Conservation (phyloP, 2,888 invertebrate species). For the Leptopterna dolabrata region DNA sequence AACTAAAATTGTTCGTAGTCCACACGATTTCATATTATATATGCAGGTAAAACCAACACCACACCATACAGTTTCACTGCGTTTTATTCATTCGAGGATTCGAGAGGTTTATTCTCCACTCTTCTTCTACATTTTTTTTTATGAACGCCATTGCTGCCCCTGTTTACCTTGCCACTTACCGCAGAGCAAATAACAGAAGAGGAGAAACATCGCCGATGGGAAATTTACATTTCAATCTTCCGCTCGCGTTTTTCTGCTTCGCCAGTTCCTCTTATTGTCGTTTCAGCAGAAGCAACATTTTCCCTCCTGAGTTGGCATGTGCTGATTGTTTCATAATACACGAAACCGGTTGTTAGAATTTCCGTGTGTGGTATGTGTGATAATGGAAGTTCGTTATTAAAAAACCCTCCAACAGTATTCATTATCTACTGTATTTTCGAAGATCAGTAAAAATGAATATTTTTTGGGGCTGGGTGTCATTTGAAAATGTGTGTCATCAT, state of each 20-base stretch:
- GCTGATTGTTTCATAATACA: not conserved
- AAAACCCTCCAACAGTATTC: too few relatives aligned
- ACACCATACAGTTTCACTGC: not conserved
- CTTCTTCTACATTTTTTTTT: not conserved
- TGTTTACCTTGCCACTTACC: not conserved
- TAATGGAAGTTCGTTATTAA: too few relatives aligned
- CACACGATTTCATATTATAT: too few relatives aligned
- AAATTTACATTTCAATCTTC: constrained; percentile 11
- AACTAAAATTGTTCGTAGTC: too few relatives aligned
- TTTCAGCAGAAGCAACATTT: not conserved
- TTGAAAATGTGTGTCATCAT: too few relatives aligned
- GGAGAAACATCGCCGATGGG: not conserved
- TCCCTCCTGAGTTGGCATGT: not conserved
- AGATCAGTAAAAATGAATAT: too few relatives aligned
- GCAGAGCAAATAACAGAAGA: not conserved
- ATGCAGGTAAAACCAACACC: not conserved
- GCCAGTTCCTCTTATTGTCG: not conserved
- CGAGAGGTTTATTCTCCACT: not conserved
- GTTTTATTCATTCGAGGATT: not conserved
- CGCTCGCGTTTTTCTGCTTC: not conserved
- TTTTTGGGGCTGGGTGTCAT: too few relatives aligned
- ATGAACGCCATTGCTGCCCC: not conserved
- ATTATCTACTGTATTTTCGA: too few relatives aligned
- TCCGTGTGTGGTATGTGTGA: not conserved
- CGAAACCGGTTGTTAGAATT: not conserved